Base-by-base conservation (phyloP, 2,113 vertebrate species). In the Vulpes lagopus region DNA sequence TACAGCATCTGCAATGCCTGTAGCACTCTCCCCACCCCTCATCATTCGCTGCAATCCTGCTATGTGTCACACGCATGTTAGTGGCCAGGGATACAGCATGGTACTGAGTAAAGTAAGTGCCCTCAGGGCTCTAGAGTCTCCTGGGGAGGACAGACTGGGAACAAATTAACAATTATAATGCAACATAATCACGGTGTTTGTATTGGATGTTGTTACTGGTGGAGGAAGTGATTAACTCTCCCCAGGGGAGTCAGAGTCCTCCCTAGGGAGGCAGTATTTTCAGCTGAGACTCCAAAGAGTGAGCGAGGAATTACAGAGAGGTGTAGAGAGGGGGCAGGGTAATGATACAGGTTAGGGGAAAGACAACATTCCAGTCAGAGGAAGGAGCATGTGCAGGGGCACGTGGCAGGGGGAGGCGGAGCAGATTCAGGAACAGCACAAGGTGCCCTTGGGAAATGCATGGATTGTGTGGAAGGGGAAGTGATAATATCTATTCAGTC, bases 401-500 rank as follows among this genome's bases (percentile, higher is more conserved):
- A 0, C 1, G 0, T 11, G 14, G 57, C 35, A 15, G 49, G 25
- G 14, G 55, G 16, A 7, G 43, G 74, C 9, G 0, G 0, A 1
- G 32, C 43, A 60, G 49, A 22, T 1, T 90, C 69, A 8, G 25
- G 43, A 89, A 67, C 17, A 51, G 74, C 14, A 5, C 12, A 32
- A 53, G 43, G 20, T 22, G 17, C 2, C 5, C 57, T 64, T 67
- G 59, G 78, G 57, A 76, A 78, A 79, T 8, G 23, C 23, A 0
- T 12, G 32, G 57, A 8, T n/a, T 19, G 35, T 71, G 79, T 83
- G 69, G 19, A 89, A 53, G n/a, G 25, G 35, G 11, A 38, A 19
- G 53, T 23, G 27, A 57, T 53, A 35, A 15, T 32, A 11, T 9
- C 2, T 10, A 62, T 0, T 51, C 25, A 22, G 8, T 65, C 60